Base-by-base conservation (phyloP, 2,797 vertebrate genomes). In the Astyanax mexicanus region DNA sequence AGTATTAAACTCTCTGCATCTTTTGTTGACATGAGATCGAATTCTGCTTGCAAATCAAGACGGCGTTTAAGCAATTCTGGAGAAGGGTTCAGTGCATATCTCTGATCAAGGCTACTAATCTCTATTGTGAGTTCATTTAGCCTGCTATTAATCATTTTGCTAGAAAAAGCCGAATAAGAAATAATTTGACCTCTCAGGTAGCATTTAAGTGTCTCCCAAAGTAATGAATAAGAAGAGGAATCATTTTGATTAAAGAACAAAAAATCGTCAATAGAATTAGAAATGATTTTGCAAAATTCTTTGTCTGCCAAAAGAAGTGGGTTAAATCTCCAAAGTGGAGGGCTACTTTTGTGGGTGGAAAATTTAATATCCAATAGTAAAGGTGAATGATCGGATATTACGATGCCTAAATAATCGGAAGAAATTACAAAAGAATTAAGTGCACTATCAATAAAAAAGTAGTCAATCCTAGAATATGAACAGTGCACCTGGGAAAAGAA, bases 251-350 rank as follows among this genome's bases (percentile, higher is more conserved):
- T n/a, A n/a, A n/a, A n/a, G n/a, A 13, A 47, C 9, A 4, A 47
- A 13, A 15, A 19, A 1, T 19, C 6, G 6, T 51, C 17, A 51
- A 21, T 65, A 6, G 40, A 15, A 19, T n/a, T 27, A 1, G 57
- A 64, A 54, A 70, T 64, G 21, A 23, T 11, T 17, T 77, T 27
- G 15, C 74, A 76, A 19, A 76, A 69, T 27, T 6, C 2, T 25
- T 40, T 29, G 11, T 52, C 21, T 1, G 57, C 13, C 29, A 76
- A n/a, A n/a, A 77, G 7, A 0, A 19, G 17, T 15, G 55, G 12
- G n/a, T n/a, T n/a, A n/a, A n/a, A n/a, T n/a, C n/a, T n/a, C n/a
- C n/a, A n/a, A n/a, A n/a, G n/a, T n/a, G n/a, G n/a, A n/a, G n/a
- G n/a, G n/a, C n/a, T n/a, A n/a, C n/a, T n/a, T n/a, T n/a, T n/a